Evolutionary conservation across 92 coral and sea anemone genomes (phyloP), one percentile per base, ranked within the genome.

Genomic region (Pocillopora meandrina): DNA sequence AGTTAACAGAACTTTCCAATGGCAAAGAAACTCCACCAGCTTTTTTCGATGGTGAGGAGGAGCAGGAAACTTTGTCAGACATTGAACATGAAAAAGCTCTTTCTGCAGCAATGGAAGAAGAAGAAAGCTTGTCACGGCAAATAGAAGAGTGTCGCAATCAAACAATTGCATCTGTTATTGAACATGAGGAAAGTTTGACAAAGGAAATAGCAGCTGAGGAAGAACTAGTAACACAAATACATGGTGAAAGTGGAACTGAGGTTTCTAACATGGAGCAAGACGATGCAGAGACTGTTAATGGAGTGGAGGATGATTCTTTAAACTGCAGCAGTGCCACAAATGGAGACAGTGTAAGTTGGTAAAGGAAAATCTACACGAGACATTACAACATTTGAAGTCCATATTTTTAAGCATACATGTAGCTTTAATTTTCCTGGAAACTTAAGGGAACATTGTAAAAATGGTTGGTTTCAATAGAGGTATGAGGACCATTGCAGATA

Each of bases 31-130:
- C 75, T 21, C 84, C 84, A 2, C 71, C 75, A 26, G 75, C 60
- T 67, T 83, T 52, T 49, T 76, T 56, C 26, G 79, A 95, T 78
- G 91, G 86, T 16, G 95, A 94, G 12, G 86, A 87, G 21, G 98
- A 95, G 77, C 93, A 93, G 61, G 95, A 90, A 69, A 72, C 90
- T 10, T 91, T 84, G 20, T 90, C 95, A 15, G 99, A 97, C 64
- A 94, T 80, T 69, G 98, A 97, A 72, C 96, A 93, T 15, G 97
- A 97, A 81, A 97, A 94, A 65, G 99, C 99, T 0, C 92, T 97
- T 23, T 94, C 98, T 31, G 99, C 90, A 8, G 98, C 96, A 61
- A 90, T 95, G 52, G 87, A 92, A 66, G 95, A 94, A 64, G 99
- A 94, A 61, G 97, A 92, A 31, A 93, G 86, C 64, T 91, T 92